Percentiles rank a stretch among this genome's conserved stretches.
Conservation (phyloP, 2,888 invertebrate species). For the Melanchra persicariae region DNA sequence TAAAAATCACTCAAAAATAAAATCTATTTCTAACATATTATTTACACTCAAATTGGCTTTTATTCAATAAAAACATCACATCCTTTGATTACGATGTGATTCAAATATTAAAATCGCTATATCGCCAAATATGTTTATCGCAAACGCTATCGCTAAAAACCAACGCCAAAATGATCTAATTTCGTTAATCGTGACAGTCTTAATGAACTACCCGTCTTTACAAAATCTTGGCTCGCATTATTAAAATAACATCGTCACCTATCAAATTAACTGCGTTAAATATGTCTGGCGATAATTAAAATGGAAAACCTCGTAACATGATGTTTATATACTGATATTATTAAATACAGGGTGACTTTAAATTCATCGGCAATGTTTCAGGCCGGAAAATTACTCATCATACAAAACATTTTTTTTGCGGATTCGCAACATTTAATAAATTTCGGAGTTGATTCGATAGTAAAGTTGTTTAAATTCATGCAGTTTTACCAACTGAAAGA, state of each 20-base stretch:
- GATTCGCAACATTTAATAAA: no score
- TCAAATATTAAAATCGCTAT: constrained; percentile 12
- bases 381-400: not conserved
- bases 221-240: constrained; percentile 53
- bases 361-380: not conserved
- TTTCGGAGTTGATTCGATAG: no score
- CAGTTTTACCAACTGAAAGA: not conserved
- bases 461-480: not conserved
- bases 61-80: constrained; percentile 31
- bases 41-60: constrained; percentile 58
- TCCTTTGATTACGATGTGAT: constrained; percentile 27
- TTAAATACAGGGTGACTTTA: not conserved
- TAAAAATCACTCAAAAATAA: constrained; percentile 46
- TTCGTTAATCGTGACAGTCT: constrained; percentile 28
- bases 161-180: constrained; percentile 10
- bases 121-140: constrained; percentile 13
- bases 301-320: constrained; percentile 33
- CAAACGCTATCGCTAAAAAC: constrained; percentile 29
- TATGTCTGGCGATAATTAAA: constrained; percentile 40
- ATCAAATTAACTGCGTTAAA: constrained; percentile 56
- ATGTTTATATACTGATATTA: constrained; percentile 18
- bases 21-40: constrained; percentile 46
- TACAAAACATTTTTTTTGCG: not conserved
- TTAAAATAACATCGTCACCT: constrained; percentile 52
- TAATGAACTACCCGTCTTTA: constrained; percentile 44